A percentile compares a stretch with the other conserved stretches of the same genome.
These are phyloP conservation scores for Spodoptera picta DNA, from an alignment of 2,888 invertebrate species.

Conservation along the genomic window DNA sequence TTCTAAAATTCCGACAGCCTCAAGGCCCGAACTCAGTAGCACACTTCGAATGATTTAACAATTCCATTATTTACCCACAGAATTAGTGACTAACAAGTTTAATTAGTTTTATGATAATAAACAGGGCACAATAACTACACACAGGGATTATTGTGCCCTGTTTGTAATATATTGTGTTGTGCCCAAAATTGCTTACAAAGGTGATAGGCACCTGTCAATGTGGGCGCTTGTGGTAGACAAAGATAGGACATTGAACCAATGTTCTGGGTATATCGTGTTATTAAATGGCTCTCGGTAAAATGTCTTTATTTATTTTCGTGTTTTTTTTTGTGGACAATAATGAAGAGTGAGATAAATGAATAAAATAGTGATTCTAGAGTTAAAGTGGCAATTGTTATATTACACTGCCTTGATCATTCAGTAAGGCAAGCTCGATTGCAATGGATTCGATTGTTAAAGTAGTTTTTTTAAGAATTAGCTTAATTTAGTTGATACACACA, in stretches of 20 bases:
- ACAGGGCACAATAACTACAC: not conserved
- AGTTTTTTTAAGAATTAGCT: too few species aligned
- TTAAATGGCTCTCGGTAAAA: slow-evolving; percentile 1
- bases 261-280: slow-evolving; percentile 2
- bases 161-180: slow-evolving; percentile 30
- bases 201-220: slow-evolving; percentile 39
- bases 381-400: too few species aligned
- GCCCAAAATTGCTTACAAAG: slow-evolving; percentile 20
- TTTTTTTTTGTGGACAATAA: too few species aligned
- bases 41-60: not conserved
- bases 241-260: slow-evolving; percentile 7
- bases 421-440: too few species aligned
- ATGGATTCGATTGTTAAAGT: too few species aligned
- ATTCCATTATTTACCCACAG: slow-evolving; percentile 1
- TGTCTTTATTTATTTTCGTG: not conserved
- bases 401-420: too few species aligned
- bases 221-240: not conserved
- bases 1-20: too few species aligned
- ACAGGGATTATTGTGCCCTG: slow-evolving; percentile 5
- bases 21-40: too few species aligned
- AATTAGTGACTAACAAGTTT: slow-evolving; percentile 14
- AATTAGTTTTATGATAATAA: slow-evolving; percentile 29
- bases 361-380: too few species aligned
- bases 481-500: too few species aligned
- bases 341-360: too few species aligned